Base-by-base conservation (phyloP, 2,797 vertebrate species). In the Novumbra hubbsi region DNA sequence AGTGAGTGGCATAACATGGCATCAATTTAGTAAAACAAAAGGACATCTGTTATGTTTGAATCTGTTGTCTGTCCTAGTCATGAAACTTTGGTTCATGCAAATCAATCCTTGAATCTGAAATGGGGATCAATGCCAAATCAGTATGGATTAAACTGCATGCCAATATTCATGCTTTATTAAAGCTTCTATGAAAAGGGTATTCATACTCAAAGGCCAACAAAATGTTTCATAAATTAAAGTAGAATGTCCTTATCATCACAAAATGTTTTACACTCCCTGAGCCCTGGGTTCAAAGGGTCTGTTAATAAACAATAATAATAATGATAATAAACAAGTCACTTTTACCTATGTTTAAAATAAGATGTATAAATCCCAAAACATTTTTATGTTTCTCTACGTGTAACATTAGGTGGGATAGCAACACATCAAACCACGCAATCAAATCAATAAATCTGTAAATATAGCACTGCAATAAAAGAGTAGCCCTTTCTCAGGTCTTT, bases 401-500 rank as follows among this genome's bases (percentile, higher is more conserved):
- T 11, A 12, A 7, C 17, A 17, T 52, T 19, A 57, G 52, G 6
- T 21, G 21, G 52, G 52, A n/a, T 57, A 57, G 52, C 52, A 57
- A n/a, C 21, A 12, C 55, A 21, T 21, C 1, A 24, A 57, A n/a
- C 0, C 7, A 57, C 4, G 11, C 16, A 57, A 9, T n/a, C 17
- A 0, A 12, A 4, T 57, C n/a, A 57, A 21, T 57, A 57, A 0
- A 57, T 57, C 6, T 12, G 17, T 57, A 57, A 57, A 24, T 57
- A 57, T 12, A 57, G n/a, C 52, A n/a, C 21, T 32, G 30, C 62
- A 17, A 6, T 3, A 15, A 7, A 32, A 64, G 16, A 50, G 15
- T 73, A 64, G 38, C 72, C 69, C 68, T 80, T 73, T 77, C 21
- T 79, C 68, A 16, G 28, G 62, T 19, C 7, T 19, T 63, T 63